These are phyloP conservation scores for Cichlasoma orientale DNA, from an alignment of 2,797 vertebrate species.

Conservation along the genomic window DNA sequence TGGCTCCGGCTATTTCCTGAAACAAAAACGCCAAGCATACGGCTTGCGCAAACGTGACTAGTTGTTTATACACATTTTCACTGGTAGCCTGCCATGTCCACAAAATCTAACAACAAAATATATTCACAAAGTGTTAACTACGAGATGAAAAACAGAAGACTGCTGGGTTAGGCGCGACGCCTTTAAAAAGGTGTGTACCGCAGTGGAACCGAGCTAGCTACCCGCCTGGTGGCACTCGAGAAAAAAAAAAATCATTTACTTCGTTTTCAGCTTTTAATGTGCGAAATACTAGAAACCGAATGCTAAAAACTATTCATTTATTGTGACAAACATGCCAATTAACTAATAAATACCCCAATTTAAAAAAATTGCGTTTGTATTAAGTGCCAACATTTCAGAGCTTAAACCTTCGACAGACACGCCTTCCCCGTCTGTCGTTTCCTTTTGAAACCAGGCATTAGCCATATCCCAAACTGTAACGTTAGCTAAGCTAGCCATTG, in stretches of 20 bases:
- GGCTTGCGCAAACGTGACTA: neutral
- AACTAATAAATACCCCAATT: neutral
- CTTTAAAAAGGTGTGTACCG: neutral
- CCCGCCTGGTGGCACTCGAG: neutral
- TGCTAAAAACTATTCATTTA: neutral
- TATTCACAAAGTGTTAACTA: neutral
- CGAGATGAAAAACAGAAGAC: neutral
- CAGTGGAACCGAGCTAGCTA: neutral
- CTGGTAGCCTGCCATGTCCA: neutral
- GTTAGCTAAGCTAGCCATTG: constrained; percentile 68
- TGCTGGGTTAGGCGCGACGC: neutral
- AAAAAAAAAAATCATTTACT: neutral
- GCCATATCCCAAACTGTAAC: constrained; percentile 48
- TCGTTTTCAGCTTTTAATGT: neutral
- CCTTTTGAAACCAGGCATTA: constrained; percentile 55
- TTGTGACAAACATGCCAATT: neutral
- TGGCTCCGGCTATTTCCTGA: constrained; percentile 67
- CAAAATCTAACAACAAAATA: neutral
- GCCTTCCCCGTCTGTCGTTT: constrained; percentile 47
- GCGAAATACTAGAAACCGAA: too few relatives aligned
- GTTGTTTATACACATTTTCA: neutral
- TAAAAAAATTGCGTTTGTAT: neutral
- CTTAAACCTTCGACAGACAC: constrained; percentile 47
- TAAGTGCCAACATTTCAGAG: neutral
- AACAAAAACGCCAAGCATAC: constrained; percentile 6